These are phyloP conservation scores for Candoia aspera DNA, from an alignment of 2,113 vertebrate genomes.

Conservation along the genomic window DNA sequence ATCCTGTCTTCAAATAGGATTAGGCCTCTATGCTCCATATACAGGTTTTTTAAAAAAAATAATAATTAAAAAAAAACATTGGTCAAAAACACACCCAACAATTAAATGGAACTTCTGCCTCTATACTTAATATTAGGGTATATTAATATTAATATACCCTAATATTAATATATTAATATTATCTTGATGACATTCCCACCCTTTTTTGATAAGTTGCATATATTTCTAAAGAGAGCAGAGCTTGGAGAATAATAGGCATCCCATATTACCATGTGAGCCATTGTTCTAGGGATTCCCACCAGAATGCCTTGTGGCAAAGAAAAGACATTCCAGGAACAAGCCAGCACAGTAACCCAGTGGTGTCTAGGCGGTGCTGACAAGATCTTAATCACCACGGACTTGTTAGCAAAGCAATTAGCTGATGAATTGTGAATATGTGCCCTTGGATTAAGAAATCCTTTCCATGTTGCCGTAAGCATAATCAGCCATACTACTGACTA, in stretches of 20 bases:
- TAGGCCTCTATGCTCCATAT: no score
- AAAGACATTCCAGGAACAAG: neutral
- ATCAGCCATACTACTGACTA: neutral
- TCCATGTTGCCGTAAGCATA: neutral
- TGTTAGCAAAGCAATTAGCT: conserved; percentile 20
- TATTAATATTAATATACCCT: no score
- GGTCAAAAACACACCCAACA: neutral
- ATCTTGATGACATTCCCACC: neutral
- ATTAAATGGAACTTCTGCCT: neutral
- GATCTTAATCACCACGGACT: neutral
- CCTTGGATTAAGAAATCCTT: neutral
- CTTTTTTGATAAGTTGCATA: neutral
- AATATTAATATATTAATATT: no score
- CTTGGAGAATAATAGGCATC: neutral
- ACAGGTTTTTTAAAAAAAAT: no score
- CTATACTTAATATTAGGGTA: neutral
- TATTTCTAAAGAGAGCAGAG: neutral
- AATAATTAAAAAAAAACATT: no score
- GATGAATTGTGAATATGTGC: neutral
- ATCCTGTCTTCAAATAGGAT: no score
- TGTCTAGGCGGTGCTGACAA: neutral
- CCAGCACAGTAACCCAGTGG: conserved; percentile 3
- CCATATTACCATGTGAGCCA: no score
- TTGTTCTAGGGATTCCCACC: neutral
- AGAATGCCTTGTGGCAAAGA: neutral